Conservation (phyloP, 92 coral and sea anemone species). For the Epizoanthus illoricatus region DNA sequence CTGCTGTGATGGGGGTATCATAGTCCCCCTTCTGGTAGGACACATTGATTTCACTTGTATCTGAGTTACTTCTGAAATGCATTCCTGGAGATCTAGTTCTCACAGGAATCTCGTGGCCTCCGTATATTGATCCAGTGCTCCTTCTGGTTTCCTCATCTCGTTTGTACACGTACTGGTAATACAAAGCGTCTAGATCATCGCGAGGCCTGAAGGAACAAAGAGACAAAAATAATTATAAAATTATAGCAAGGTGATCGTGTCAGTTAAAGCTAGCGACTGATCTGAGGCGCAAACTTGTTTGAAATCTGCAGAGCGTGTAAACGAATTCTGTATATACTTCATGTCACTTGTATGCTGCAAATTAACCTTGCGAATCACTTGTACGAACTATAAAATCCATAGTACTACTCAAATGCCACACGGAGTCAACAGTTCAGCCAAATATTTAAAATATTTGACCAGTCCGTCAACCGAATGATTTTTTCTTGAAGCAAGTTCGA, state of each 20-base stretch:
- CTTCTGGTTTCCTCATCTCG: slow-evolving; percentile 85
- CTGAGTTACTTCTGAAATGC: slow-evolving; percentile 92
- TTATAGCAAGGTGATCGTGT: slow-evolving; percentile 22
- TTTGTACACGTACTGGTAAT: slow-evolving; percentile 58
- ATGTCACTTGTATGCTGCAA: slow-evolving; percentile 1
- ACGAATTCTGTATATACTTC: background rate
- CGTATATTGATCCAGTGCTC: slow-evolving; percentile 96
- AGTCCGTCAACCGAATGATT: slow-evolving; percentile 30
- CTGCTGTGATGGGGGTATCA: slow-evolving; percentile 38
- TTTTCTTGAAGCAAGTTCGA: slow-evolving; percentile 39
- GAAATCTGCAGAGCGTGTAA: slow-evolving; percentile 19
- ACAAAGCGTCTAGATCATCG: slow-evolving; percentile 67
- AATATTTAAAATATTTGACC: slow-evolving; percentile 63
- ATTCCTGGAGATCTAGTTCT: slow-evolving; percentile 57
- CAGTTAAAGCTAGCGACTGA: background rate
- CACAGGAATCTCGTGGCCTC: slow-evolving; percentile 69
- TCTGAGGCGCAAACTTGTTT: slow-evolving; percentile 13
- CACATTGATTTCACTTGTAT: slow-evolving; percentile 90
- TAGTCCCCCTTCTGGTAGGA: slow-evolving; percentile 43
- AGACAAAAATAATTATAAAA: slow-evolving; percentile 6
- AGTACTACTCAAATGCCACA: background rate
- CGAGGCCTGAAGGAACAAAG: slow-evolving; percentile 52
- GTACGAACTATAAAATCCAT: background rate
- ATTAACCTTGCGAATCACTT: background rate
- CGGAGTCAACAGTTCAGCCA: slow-evolving; percentile 40